These are phyloP conservation scores for Hippasteria phrygiana DNA, from an alignment of 53 echinoderm and acorn worm genomes.

Conservation along the genomic window DNA sequence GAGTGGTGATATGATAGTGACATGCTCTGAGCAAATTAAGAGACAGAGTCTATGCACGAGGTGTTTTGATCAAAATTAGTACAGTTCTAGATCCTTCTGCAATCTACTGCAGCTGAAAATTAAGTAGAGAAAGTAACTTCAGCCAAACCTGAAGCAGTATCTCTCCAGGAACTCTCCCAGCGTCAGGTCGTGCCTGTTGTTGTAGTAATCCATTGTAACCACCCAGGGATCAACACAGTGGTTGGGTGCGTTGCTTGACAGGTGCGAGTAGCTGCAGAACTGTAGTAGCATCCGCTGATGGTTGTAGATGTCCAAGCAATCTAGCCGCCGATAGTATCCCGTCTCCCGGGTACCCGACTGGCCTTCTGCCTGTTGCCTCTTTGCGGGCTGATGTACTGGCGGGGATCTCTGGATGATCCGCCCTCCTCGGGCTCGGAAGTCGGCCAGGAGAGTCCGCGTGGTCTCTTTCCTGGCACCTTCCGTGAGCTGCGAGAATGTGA, in stretches of 20 bases:
- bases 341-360: conserved; percentile 6
- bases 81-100: no score
- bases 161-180: conserved; percentile 95
- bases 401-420: conserved; percentile 65
- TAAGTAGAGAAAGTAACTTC: no score
- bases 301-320: conserved; percentile 88
- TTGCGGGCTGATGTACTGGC: not conserved
- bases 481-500: conserved; percentile 77
- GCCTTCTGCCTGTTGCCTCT: not conserved
- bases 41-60: no score
- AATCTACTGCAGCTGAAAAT: no score
- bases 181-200: conserved; percentile 86
- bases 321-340: conserved; percentile 47
- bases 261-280: conserved; percentile 91
- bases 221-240: conserved; percentile 94
- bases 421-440: conserved; percentile 94
- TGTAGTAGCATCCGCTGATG: conserved; percentile 89
- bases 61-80: no score
- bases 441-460: conserved; percentile 74
- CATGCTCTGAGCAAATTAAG: no score
- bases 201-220: conserved; percentile 93
- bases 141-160: conserved; percentile 92
- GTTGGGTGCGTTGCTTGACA: conserved; percentile 84
- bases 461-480: conserved; percentile 72
- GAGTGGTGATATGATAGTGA: no score